These are phyloP conservation scores for Pardosa pseudoannulata DNA, from an alignment of 2,888 invertebrate genomes.

Conservation along the genomic window DNA sequence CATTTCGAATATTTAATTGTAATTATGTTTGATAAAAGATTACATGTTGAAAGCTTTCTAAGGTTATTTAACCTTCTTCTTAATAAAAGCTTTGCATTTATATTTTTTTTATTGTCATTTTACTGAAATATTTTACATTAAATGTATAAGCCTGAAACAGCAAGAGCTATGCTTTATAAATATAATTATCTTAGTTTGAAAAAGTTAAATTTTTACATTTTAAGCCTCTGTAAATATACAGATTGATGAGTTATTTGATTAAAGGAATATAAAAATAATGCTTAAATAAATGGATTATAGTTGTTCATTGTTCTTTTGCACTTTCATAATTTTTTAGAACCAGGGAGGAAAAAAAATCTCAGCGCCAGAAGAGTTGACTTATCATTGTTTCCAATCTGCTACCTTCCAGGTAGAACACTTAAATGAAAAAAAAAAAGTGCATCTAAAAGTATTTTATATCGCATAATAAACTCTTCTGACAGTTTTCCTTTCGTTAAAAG, in stretches of 20 bases:
- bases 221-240: no score
- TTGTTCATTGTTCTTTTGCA: not conserved
- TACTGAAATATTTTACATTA: no score
- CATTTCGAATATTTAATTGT: no score
- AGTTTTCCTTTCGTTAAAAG: constrained; percentile 44
- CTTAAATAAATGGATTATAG: not conserved
- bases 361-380: not conserved
- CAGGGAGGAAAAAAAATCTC: not conserved
- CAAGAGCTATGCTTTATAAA: no score
- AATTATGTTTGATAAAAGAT: no score
- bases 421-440: constrained; percentile 3
- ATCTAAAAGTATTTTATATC: constrained; percentile 9
- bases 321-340: not conserved
- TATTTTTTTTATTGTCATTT: no score
- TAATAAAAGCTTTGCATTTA: no score
- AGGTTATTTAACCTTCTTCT: no score
- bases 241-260: not conserved
- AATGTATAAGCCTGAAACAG: no score
- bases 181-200: no score
- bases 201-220: no score
- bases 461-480: constrained; percentile 23
- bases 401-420: not conserved
- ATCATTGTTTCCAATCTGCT: constrained; percentile 6
- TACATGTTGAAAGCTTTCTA: no score
- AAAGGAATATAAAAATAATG: not conserved